Evolutionary conservation across 2,113 vertebrate genomes (phyloP), one percentile per base, ranked within the genome.

Genomic region (Chaetodon trifascialis): DNA sequence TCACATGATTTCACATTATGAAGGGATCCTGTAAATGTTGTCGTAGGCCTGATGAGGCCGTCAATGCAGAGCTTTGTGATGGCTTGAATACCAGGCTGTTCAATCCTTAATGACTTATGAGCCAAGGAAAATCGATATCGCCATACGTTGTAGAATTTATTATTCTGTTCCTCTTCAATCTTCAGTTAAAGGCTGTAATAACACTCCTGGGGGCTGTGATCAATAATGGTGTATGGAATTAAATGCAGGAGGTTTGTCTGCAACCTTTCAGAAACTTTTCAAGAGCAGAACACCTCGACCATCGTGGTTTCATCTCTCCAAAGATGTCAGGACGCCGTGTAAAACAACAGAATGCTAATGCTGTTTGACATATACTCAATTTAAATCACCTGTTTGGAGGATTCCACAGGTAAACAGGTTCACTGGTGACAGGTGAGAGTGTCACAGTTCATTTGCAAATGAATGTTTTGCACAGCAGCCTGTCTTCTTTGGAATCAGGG

Each of bases 61-160:
- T 68, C 34, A 10, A 1, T 17, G 14, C 36, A 40, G 38, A 82
- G 42, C 72, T 58, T 62, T 7, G 52, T 16, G 3, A 54, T 10
- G 3, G 11, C 16, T 64, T 54, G 25, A 84, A 55, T 42, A 66
- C 46, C 6, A 15, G 30, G 3, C 15, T 40, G 64, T 47, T 78
- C 30, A 76, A 77, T 47, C 75, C 47, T 23, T 76, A 84, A 82
- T 65, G 66, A 25, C 71, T 38, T 60, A 3, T 58, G 23, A 65
- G 34, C 21, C 14, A 70, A 54, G 63, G 38, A 64, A 68, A 84
- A 87, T 91, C 87, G 73, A 86, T 92, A 77, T 17, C n/a, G 11
- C n/a, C 47, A 47, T 74, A 0, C 54, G 74, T 11, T 51, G 0
- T 40, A 12, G 63, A 78, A 67, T 73, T 70, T 30, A 82, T 86